phyloP scores from a whole-genome alignment of 2,888 invertebrate species.

The Cheiracanthium punctorium region DNA sequence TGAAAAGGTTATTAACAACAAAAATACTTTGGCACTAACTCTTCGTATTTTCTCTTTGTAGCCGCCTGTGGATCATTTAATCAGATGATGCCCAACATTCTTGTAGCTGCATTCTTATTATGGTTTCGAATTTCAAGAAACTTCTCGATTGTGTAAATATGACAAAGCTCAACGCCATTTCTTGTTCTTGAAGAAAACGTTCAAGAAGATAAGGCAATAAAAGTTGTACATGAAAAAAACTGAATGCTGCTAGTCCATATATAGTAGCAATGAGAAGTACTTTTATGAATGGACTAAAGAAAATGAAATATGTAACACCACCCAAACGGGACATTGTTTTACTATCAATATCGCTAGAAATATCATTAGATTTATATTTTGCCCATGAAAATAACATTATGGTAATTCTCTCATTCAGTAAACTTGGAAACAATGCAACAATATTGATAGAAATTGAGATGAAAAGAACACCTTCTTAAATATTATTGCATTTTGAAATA shows the following conservation, averaged over 20 bases:
- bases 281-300: neutral
- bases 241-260: neutral
- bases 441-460: neutral
- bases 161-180: neutral
- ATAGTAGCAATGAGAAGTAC: neutral
- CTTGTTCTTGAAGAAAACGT: neutral
- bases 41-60: constrained; percentile 6
- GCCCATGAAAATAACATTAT: constrained; percentile 26
- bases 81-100: neutral
- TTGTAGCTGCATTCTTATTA: neutral
- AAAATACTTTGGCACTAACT: too few species aligned
- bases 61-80: neutral
- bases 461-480: too few species aligned
- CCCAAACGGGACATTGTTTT: neutral
- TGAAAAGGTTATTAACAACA: too few species aligned
- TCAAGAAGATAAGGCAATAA: neutral
- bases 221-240: neutral
- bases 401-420: neutral
- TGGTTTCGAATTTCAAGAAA: neutral
- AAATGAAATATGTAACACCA: neutral
- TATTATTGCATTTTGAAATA: too few species aligned
- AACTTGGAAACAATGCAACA: too few species aligned
- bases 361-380: constrained; percentile 40
- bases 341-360: neutral
- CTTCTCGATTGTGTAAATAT: neutral